Conservation (phyloP, 2,113 vertebrate genomes). For the Tamias sibiricus region DNA sequence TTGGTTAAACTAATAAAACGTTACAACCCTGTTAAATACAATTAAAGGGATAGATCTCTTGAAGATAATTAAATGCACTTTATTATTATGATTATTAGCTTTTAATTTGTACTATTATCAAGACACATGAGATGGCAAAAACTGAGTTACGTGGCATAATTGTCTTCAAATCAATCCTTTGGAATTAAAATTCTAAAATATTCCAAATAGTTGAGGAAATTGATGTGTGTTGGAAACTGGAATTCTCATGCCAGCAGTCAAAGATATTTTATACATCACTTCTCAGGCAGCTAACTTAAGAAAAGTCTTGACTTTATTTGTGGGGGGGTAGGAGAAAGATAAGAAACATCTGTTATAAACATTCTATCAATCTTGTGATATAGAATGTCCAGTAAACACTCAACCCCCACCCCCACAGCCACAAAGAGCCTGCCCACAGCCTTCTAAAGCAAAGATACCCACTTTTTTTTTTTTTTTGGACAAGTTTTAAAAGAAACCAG, state of each 20-base stretch:
- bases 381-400: conserved; percentile 77
- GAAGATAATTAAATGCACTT: conserved; percentile 83
- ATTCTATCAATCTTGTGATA: conserved; percentile 70
- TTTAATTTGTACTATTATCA: conserved; percentile 79
- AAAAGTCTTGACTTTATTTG: conserved; percentile 71
- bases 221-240: conserved; percentile 33
- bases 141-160: conserved; percentile 3
- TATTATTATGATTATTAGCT: conserved; percentile 80
- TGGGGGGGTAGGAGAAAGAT: conserved; percentile 24
- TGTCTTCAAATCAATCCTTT: conserved; percentile 11
- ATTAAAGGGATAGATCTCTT: conserved; percentile 80
- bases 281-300: conserved; percentile 31
- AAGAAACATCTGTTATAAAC: conserved; percentile 80
- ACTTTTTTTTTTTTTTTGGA: background rate
- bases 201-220: conserved; percentile 29
- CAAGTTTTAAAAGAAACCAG: conserved; percentile 68
- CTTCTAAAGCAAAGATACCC: conserved; percentile 55
- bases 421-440: conserved; percentile 68
- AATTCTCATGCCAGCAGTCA: conserved; percentile 59
- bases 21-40: conserved; percentile 83
- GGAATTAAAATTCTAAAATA: conserved; percentile 57
- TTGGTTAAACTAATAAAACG: conserved; percentile 80
- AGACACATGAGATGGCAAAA: conserved; percentile 61
- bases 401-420: conserved; percentile 62
- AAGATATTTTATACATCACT: conserved; percentile 42